phyloP scores from a whole-genome alignment of 2,113 vertebrate species.

The Edolisoma coerulescens region DNA sequence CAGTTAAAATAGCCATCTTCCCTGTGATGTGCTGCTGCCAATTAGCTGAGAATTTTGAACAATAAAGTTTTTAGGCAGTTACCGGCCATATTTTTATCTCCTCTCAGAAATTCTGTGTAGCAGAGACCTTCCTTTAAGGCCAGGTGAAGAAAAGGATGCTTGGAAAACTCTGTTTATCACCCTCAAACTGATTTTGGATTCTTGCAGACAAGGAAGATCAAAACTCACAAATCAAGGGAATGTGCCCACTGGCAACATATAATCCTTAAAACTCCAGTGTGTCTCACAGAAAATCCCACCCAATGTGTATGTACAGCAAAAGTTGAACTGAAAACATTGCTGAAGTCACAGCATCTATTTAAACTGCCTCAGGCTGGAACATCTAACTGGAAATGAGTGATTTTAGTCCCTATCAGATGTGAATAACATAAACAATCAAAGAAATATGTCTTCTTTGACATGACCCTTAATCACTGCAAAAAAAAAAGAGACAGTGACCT shows the following conservation, averaged over 20 bases:
- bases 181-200: background rate
- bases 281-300: background rate
- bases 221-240: background rate
- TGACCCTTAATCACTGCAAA: constrained; percentile 28
- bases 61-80: background rate
- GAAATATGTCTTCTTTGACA: constrained; percentile 32
- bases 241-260: background rate
- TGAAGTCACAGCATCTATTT: background rate
- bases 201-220: background rate
- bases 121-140: background rate
- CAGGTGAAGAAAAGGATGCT: background rate
- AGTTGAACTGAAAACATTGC: background rate
- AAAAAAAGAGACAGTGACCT: constrained; percentile 7
- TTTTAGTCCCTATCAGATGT: constrained; percentile 17
- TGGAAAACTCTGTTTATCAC: background rate
- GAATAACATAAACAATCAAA: constrained; percentile 44
- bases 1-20: background rate
- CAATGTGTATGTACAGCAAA: background rate
- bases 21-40: background rate
- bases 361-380: background rate
- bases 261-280: background rate
- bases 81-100: background rate
- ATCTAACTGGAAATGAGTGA: background rate
- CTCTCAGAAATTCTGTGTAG: background rate
- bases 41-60: background rate